Conservation (phyloP, 2,888 invertebrate species). For the Thumatha senex region DNA sequence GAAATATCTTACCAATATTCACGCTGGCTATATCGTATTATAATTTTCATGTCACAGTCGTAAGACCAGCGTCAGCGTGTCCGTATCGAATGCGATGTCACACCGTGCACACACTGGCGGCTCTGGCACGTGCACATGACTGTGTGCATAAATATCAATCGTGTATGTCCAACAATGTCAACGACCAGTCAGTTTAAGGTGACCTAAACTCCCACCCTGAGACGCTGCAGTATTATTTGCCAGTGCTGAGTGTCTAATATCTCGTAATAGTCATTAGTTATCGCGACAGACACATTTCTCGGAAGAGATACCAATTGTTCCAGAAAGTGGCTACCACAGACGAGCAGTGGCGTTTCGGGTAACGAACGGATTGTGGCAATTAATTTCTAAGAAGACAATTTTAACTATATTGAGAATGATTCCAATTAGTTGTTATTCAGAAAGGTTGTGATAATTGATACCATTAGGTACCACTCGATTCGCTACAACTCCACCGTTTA, state of each 20-base stretch:
- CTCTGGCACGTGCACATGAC: constrained; percentile 20
- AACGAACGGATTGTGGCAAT: too few species aligned
- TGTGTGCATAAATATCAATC: constrained; percentile 9
- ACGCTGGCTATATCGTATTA: too few species aligned
- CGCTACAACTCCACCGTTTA: too few species aligned
- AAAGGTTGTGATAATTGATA: too few species aligned
- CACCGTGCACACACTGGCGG: constrained; percentile 13
- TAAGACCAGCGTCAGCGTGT: neutral
- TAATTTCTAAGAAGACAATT: neutral
- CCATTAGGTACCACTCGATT: too few species aligned
- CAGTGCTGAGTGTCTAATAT: neutral
- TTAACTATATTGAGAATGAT: neutral
- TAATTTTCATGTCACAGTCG: neutral
- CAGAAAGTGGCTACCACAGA: neutral
- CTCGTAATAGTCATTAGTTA: constrained; percentile 12
- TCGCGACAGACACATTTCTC: constrained; percentile 23
- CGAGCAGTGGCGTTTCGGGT: too few species aligned
- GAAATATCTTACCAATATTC: too few species aligned
- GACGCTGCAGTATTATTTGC: neutral
- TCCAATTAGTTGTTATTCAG: neutral
- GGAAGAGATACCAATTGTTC: constrained; percentile 31
- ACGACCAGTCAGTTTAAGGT: neutral
- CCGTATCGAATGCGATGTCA: constrained; percentile 11
- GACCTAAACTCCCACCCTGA: neutral
- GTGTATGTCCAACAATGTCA: neutral